A percentile compares a stretch with the other conserved stretches of the same genome.
Conservation (phyloP, 1,140 invertebrate species). For the Drosophila oshimai region DNA sequence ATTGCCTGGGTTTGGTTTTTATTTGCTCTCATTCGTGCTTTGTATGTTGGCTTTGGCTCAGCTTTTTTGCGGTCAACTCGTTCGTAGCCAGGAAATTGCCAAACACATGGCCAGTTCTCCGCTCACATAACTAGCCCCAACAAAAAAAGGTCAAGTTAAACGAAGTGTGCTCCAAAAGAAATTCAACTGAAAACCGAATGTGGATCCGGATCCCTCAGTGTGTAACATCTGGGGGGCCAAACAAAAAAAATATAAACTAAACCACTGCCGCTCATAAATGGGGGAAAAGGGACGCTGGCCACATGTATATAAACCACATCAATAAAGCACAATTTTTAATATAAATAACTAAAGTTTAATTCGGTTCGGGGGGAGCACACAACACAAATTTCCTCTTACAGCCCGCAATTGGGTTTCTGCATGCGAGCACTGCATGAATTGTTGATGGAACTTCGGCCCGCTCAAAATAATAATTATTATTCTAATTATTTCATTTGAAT, state of each 20-base stretch:
- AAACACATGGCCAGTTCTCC: conserved; percentile 57
- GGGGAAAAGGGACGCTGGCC: conserved; percentile 16
- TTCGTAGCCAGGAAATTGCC: conserved; percentile 74
- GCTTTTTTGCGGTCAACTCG: conserved; percentile 79
- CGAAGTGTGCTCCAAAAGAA: conserved; percentile 48
- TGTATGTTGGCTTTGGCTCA: conserved; percentile 54
- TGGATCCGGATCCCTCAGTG: conserved; percentile 13
- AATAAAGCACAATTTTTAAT: conserved; percentile 80
- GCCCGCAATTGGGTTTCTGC: conserved; percentile 15
- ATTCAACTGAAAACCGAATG: conserved; percentile 34
- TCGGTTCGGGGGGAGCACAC: conserved; percentile 41
- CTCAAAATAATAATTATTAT: conserved; percentile 63
- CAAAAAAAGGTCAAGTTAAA: conserved; percentile 62
- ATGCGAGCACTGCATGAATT: conserved; percentile 38
- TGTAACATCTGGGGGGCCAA: conserved; percentile 36
- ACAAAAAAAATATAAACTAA: conserved; percentile 35
- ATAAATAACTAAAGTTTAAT: conserved; percentile 80
- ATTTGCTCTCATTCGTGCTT: conserved; percentile 58
- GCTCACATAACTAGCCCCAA: conserved; percentile 41
- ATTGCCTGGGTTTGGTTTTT: conserved; percentile 77
- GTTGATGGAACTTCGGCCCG: conserved; percentile 28
- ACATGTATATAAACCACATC: conserved; percentile 63
- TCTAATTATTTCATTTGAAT: conserved; percentile 63
- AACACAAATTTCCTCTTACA: not conserved
- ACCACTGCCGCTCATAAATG: conserved; percentile 55